phyloP scores from a whole-genome alignment of 2,797 vertebrate species.

The Lacerta viridis region DNA sequence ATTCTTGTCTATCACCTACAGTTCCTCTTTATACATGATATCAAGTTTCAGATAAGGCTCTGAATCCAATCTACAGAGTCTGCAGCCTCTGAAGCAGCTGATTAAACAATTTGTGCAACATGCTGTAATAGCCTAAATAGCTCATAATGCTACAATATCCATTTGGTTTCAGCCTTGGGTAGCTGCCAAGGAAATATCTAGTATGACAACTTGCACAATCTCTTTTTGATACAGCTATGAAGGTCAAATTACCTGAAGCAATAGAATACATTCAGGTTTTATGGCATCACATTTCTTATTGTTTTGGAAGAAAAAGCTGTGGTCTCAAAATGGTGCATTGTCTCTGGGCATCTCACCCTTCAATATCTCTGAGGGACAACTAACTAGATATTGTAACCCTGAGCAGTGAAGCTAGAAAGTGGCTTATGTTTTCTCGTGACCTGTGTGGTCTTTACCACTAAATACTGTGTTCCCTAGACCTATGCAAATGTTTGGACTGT shows the following conservation, averaged over 20 bases:
- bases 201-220: slow-evolving; percentile 40
- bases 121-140: slow-evolving; percentile 60
- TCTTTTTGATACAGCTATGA: slow-evolving; percentile 55
- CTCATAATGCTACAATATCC: slow-evolving; percentile 46
- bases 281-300: neutral
- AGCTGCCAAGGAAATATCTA: slow-evolving; percentile 44
- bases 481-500: neutral
- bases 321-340: neutral
- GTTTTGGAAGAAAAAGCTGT: slow-evolving; percentile 2
- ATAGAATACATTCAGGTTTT: neutral
- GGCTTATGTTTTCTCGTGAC: neutral
- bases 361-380: neutral
- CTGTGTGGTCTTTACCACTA: neutral
- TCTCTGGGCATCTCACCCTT: neutral
- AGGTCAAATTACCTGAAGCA: slow-evolving; percentile 2
- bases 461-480: neutral
- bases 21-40: slow-evolving; percentile 43
- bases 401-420: neutral
- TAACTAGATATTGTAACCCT: neutral
- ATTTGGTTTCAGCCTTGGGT: slow-evolving; percentile 57
- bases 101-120: slow-evolving; percentile 71
- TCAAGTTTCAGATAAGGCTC: slow-evolving; percentile 46
- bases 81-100: slow-evolving; percentile 63
- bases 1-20: neutral
- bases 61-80: slow-evolving; percentile 34